Base-by-base conservation (phyloP, 1,140 invertebrate genomes). In the Atta cephalotes region DNA sequence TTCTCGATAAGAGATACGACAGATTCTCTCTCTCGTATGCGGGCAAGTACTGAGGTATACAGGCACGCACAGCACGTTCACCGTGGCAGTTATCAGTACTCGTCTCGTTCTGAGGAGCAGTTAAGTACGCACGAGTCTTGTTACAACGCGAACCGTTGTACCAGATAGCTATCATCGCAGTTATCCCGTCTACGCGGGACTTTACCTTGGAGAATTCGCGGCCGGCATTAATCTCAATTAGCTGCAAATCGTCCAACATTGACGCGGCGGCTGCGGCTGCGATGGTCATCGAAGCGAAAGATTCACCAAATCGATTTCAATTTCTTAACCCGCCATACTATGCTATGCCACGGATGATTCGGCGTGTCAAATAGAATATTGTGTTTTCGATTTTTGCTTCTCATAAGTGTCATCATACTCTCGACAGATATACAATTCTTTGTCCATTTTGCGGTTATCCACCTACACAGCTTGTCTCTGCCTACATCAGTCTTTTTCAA, bases 161-260 rank as follows among this genome's bases (percentile, higher is more conserved):
- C 5, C 63, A 74, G 90, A 92, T 92, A 76, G 53, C 39, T 88
- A 89, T 88, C 91, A 84, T 28, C 74, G 82, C 88, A 89, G 91
- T 92, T 92, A 92, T 91, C 91, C 87, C 89, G 82, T 91, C 85
- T 76, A 85, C 76, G 65, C 51, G 76, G 86, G 87, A 90, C 87
- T 88, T 87, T 87, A 71, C 85, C 76, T 71, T 39, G 74, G 7
- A 31, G 81, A 79, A 92, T 88, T 84, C 70, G 35, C 87, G 25
- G 74, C 14, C 31, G 51, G 60, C 85, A 91, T 91, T 92, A 92
- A 91, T 92, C 90, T 90, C 89, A 91, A 91, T 91, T 91, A 92
- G 85, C 76, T 31, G 62, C 16, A 77, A 84, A 91, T 88, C 77
- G 78, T 63, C n/a, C 78, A 21, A 70, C 65, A 63, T 62, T 53